Conservation (phyloP, 2,113 vertebrate species). For the Serilophus lunatus region DNA sequence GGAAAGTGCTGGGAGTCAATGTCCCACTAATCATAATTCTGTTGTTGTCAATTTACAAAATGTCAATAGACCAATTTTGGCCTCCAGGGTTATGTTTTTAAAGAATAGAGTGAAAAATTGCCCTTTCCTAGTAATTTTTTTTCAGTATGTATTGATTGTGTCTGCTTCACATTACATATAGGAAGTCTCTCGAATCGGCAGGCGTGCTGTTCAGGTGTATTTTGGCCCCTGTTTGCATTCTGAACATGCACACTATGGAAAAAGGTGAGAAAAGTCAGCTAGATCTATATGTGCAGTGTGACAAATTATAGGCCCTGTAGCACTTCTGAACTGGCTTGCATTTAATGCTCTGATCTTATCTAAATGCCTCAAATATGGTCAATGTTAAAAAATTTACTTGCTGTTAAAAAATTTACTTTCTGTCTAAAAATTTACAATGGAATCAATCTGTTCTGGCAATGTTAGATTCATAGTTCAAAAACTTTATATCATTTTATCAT, state of each 20-base stretch:
- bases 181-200: neutral
- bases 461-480: slow-evolving; percentile 32
- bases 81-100: neutral
- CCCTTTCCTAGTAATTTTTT: neutral
- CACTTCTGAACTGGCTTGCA: neutral
- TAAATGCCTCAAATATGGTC: slow-evolving; percentile 27
- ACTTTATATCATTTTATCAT: neutral
- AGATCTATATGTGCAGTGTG: neutral
- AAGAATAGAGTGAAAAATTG: neutral
- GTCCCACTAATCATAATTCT: neutral
- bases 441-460: slow-evolving; percentile 18
- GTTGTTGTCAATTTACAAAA: neutral
- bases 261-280: neutral
- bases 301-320: neutral
- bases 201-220: neutral
- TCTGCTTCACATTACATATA: neutral
- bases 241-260: neutral
- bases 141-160: neutral
- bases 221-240: neutral
- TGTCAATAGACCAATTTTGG: neutral
- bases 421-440: slow-evolving; percentile 31
- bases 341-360: slow-evolving; percentile 14
- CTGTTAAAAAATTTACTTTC: slow-evolving; percentile 37
- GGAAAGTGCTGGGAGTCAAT: neutral
- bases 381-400: slow-evolving; percentile 37